Base-by-base conservation (phyloP, 2,797 vertebrate species). In the Myiotriccus ornatus region DNA sequence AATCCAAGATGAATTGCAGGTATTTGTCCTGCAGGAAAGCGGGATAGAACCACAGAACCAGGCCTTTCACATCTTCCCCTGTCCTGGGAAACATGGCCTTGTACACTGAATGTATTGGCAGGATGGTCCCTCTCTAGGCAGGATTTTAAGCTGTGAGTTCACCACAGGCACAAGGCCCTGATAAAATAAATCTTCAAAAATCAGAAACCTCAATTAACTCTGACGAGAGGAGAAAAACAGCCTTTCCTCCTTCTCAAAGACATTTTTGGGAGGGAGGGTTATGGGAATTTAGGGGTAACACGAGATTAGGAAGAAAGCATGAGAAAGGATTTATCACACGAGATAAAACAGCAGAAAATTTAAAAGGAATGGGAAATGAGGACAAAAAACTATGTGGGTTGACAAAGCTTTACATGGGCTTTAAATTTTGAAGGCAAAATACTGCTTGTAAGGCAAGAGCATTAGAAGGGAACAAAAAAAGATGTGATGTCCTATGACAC, bases 331-430 rank as follows among this genome's bases (percentile, higher is more conserved):
- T 49, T 74, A 55, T 21, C 28, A 28, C 21, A 23, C 19, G 24
- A 63, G 22, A 80, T 37, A 83, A 93, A 94, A 35, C 8, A 91
- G 21, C 6, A 87, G 39, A 85, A 88, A 84, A 84, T 44, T 35
- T 22, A 47, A 41, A 74, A 80, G 12, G 8, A 94, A 86, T 52
- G 20, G 34, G 8, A 87, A 81, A 62, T 4, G 1, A 67, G 14
- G 35, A 34, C 13, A 46, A 63, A 50, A 81, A 63, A 3, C 28
- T 12, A 22, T 3, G 13, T 9, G 13, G 7, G 10, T 24, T 78
- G 44, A 82, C n/a, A 35, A 46, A 39, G 10, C 82, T 71, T 71
- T 47, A 80, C 2, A 3, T 1, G 9, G 34, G 8, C 32, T 69
- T 87, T 67, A 22, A 80, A 69, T 18, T 59, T 14, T 70, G 52